These are phyloP conservation scores for Chymomyza amoena DNA, from an alignment of 2,888 invertebrate genomes.

Conservation along the genomic window DNA sequence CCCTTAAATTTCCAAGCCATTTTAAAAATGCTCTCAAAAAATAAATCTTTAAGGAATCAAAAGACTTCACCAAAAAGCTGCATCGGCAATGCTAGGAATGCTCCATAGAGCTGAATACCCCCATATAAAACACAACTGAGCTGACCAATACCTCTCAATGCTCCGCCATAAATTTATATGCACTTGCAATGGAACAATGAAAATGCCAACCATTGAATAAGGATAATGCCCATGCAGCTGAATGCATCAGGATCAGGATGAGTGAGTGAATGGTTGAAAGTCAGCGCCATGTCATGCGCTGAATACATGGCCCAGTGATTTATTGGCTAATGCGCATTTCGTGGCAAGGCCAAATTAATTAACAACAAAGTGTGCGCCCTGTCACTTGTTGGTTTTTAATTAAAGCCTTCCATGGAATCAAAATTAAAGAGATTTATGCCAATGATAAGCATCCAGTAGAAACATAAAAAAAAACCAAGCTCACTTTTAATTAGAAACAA, in stretches of 20 bases:
- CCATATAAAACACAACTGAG: conserved; percentile 13
- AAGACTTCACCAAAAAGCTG: not conserved
- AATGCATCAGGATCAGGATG: not conserved
- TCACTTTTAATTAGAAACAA: conserved; percentile 70
- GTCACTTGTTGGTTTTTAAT: conserved; percentile 66
- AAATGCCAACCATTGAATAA: conserved; percentile 14
- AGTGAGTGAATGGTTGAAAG: not conserved
- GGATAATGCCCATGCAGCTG: conserved; percentile 28
- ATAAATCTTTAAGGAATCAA: not conserved
- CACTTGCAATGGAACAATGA: conserved; percentile 26
- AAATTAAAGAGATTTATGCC: conserved; percentile 53
- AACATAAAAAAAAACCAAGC: conserved; percentile 20
- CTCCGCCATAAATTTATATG: not conserved
- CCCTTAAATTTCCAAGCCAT: no score
- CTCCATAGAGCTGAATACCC: not conserved
- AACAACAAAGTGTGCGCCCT: conserved; percentile 48
- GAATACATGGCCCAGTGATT: conserved; percentile 33
- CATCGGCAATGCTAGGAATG: not conserved
- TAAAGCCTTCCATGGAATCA: conserved; percentile 56
- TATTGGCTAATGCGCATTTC: conserved; percentile 58
- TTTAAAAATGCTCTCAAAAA: no score
- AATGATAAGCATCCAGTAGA: conserved; percentile 28
- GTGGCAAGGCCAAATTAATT: conserved; percentile 67
- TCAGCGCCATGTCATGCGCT: not conserved
- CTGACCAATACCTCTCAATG: conserved; percentile 1